These are phyloP conservation scores for Caenorhabditis japonica DNA, from an alignment of 2,888 invertebrate genomes.

Conservation along the genomic window DNA sequence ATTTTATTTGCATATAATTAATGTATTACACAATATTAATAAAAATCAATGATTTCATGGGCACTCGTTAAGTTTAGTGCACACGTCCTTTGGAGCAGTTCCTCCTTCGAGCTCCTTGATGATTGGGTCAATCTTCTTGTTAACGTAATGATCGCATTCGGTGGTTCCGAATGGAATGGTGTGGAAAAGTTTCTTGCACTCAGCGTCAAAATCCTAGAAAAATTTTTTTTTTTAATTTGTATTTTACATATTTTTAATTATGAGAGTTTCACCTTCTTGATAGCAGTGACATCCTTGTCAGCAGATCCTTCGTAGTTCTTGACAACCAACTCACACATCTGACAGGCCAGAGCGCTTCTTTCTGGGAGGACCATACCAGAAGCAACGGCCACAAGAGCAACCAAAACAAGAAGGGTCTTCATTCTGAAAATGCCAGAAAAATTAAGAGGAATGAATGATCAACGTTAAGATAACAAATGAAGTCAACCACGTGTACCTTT, in stretches of 20 bases:
- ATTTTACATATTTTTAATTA: not conserved
- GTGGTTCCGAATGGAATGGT: constrained; percentile 55
- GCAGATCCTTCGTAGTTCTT: constrained; percentile 48
- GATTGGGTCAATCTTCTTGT: constrained; percentile 60
- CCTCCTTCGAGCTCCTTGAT: constrained; percentile 61
- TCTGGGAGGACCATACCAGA: constrained; percentile 37
- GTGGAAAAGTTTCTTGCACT: constrained; percentile 60
- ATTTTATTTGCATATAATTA: not conserved
- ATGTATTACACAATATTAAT: not conserved
- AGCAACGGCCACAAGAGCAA: constrained; percentile 47
- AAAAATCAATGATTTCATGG: not conserved
- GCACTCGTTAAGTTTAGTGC: constrained; percentile 54
- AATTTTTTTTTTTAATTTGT: not conserved
- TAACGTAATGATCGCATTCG: constrained; percentile 56
- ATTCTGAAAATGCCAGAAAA: constrained; percentile 23
- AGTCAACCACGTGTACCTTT: no score
- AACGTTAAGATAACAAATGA: not conserved
- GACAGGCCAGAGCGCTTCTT: constrained; percentile 49
- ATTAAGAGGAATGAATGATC: constrained; percentile 3
- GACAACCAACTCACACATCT: constrained; percentile 60
- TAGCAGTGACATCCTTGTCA: constrained; percentile 51
- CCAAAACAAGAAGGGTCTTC: constrained; percentile 47
- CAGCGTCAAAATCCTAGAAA: constrained; percentile 54
- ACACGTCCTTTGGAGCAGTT: constrained; percentile 62
- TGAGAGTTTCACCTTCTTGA: constrained; percentile 46